Evolutionary conservation across 2,888 invertebrate genomes (phyloP), one percentile per base, ranked within the genome.

Genomic region (Nomada fabriciana): DNA sequence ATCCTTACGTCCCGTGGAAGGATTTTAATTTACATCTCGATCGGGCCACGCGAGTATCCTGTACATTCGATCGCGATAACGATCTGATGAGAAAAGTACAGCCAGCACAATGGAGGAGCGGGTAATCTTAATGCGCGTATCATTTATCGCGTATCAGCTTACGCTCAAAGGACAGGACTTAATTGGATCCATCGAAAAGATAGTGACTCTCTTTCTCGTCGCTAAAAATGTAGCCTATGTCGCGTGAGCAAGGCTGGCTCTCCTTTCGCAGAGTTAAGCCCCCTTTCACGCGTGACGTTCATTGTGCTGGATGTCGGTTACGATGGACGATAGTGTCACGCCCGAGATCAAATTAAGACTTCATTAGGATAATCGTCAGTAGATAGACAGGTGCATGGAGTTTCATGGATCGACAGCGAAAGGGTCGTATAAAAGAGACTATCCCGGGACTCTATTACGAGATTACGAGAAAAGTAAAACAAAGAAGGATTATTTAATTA

Each of bases 151-250:
- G 65, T 80, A 80, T 77, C 70, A 77, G 70, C 64, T 55, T 64
- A 52, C 72, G 68, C 50, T 71, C 71, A 78, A 67, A 67, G 64
- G 72, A 73, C 65, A 63, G 52, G 61, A 68, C 79, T 80, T 79
- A 78, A 80, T 80, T 80, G 72, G 72, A 72, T 79, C 53, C 57
- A 52, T 68, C 72, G 63, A 55, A 61, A 61, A 68, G 82, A 84
- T 85, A 79, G 57, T 36, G 61, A 29, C 23, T 23, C 61, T 63
- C 61, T 63, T n/a, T 36, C 69, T 15, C 20, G 36, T 29, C 60
- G 61, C 18, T 68, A 68, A 42, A 69, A 55, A 68, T 76, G 63
- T 76, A 76, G 63, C 25, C 67, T 2, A 18, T 60, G 9, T 68
- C 18, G 43, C 52, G 29, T 68, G 42, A 55, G 53, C 29, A 5